Base-by-base conservation (phyloP, 2,797 vertebrate genomes). In the Pantherophis vulpinus region DNA sequence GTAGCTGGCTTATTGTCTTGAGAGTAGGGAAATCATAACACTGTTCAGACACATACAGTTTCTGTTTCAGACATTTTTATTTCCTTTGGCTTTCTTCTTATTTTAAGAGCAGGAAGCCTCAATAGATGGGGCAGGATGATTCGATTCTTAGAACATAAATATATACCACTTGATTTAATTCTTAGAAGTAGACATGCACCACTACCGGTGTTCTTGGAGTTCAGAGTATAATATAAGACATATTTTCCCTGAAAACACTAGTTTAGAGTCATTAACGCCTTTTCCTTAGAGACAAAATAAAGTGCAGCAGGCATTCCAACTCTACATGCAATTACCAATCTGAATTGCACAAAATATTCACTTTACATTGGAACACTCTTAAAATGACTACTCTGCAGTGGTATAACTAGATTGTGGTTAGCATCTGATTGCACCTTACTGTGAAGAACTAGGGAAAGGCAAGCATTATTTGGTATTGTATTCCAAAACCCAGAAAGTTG, bases 131-230 rank as follows among this genome's bases (percentile, higher is more conserved):
- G 94, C 3, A 54, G 91, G 91, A 96, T 25, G 96, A 97, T 97
- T 97, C 93, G 56, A 94, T 47, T 66, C 91, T 2, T 91, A 93
- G 93, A 93, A 93, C 4, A 60, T 93, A 89, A 88, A 61, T 95
- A 97, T 96, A 96, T 96, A 96, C 94, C 86, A 20, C 97, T 97
- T 97, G 96, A 97, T 93, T 97, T 90, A 95, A 96, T 98, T 98
- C 98, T 97, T 97, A 98, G 98, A 98, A 98, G 96, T 95, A 95
- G 7, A 96, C 92, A 96, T 93, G 96, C 94, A 97, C 98, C 98
- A 98, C 98, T 98, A 98, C 98, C 98, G 98, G 98, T 97, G 94
- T 98, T 98, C 98, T 94, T 95, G 97, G 98, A 98, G 98, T 94
- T 95, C 42, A 32, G 93, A 94, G 32, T 88, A 89, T 94, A 92